phyloP scores from a whole-genome alignment of 2,888 invertebrate genomes.

The Mesopsocus fuscifrons region DNA sequence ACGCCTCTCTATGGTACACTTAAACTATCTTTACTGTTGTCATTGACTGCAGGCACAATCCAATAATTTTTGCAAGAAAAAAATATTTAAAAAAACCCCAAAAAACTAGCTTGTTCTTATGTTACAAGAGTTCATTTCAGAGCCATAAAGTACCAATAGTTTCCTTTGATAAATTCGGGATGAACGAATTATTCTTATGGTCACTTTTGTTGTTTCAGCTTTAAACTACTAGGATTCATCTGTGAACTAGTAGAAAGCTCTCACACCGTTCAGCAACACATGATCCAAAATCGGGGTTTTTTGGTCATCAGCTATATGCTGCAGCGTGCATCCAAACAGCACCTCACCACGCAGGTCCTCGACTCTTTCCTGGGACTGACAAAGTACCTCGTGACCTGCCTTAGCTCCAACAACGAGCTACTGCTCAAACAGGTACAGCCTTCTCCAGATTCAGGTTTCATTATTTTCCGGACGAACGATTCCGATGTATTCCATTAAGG shows the following conservation, averaged over 20 bases:
- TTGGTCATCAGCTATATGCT: constrained; percentile 95
- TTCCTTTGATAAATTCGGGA: too few species aligned
- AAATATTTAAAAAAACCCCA: too few species aligned
- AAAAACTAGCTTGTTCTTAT: too few species aligned
- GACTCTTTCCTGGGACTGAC: constrained; percentile 80
- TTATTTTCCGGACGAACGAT: too few species aligned
- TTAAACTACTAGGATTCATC: constrained; percentile 89
- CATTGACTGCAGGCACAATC: too few species aligned
- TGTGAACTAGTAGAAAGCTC: constrained; percentile 94
- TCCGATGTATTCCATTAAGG: too few species aligned
- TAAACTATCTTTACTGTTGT: too few species aligned
- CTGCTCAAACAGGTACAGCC: constrained; percentile 82
- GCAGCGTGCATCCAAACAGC: constrained; percentile 80
- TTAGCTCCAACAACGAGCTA: constrained; percentile 81
- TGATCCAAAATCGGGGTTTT: constrained; percentile 97
- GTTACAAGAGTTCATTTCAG: too few species aligned
- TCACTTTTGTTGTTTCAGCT: constrained; percentile 43
- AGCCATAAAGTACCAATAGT: too few species aligned
- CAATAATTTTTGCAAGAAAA: background rate
- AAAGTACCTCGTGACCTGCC: constrained; percentile 82
- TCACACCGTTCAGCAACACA: constrained; percentile 95
- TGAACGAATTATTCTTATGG: too few species aligned
- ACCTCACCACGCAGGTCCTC: constrained; percentile 83
- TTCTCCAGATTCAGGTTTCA: constrained; percentile 16
- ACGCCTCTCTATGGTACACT: constrained; percentile 75